These are phyloP conservation scores for Hypsopygia costalis DNA, from an alignment of 2,888 invertebrate species.

Conservation along the genomic window DNA sequence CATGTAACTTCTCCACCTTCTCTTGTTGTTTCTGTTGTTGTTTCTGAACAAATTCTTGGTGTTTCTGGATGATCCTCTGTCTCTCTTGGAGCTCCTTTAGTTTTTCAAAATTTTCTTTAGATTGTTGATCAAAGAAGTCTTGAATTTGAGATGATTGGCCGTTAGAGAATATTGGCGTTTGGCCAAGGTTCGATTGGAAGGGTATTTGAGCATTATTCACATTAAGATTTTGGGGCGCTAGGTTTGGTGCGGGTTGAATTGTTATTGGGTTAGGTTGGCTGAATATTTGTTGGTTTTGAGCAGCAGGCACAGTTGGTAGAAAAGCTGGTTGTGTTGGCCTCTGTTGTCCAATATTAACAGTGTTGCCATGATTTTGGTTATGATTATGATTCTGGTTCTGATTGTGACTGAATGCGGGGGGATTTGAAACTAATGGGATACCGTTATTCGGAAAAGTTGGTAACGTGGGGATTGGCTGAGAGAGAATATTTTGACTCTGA, in stretches of 20 bases:
- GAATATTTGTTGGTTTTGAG: conserved; percentile 50
- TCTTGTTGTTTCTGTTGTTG: conserved; percentile 89
- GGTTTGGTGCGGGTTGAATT: conserved; percentile 70
- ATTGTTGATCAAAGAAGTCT: conserved; percentile 80
- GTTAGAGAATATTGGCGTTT: conserved; percentile 67
- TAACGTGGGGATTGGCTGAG: conserved; percentile 56
- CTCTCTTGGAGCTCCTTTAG: conserved; percentile 86
- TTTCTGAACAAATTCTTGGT: conserved; percentile 88
- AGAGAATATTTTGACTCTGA: conserved; percentile 49
- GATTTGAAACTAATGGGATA: conserved; percentile 44
- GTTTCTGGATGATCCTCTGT: conserved; percentile 86
- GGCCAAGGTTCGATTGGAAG: conserved; percentile 58
- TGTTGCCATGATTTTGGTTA: conserved; percentile 29
- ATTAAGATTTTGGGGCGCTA: conserved; percentile 55
- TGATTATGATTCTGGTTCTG: conserved; percentile 52
- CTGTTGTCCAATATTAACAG: conserved; percentile 55
- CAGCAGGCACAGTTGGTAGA: conserved; percentile 54
- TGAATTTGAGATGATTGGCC: conserved; percentile 77
- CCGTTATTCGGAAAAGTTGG: conserved; percentile 54
- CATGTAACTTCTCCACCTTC: conserved; percentile 86
- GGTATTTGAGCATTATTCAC: conserved; percentile 57
- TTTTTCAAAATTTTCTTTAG: conserved; percentile 82
- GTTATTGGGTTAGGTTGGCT: conserved; percentile 64
- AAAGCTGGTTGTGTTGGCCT: conserved; percentile 63
- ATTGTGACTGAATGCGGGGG: conserved; percentile 35